Base-by-base conservation (phyloP, 92 coral and sea anemone genomes). In the Phenganax marumi region DNA sequence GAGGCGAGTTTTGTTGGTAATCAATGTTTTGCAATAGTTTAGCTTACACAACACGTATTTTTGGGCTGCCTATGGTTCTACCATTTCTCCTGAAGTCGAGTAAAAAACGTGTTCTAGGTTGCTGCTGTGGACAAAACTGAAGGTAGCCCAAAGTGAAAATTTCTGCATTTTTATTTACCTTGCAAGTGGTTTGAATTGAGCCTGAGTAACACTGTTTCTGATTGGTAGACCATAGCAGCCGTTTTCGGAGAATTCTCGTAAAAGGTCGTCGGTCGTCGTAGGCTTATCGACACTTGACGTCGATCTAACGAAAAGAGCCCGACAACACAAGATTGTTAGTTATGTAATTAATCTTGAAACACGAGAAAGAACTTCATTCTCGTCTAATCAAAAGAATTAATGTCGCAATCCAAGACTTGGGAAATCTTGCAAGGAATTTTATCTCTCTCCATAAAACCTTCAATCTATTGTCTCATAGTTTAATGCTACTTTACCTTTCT, bases 171-270 rank as follows among this genome's bases (percentile, higher is more conserved):
- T 2, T 33, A 33, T 33, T 6, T 78, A 78, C 83, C 83, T 78
- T 61, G 83, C 72, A 23, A 78, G 83, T 33, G 83, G 83, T 50
- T 78, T 78, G 48, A 78, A 78, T 72, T 78, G 83, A 6, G 83
- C 73, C 50, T 78, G 83, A 0, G 83, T 78, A 14, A 78, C 73
- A 62, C 83, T 78, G 52, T 78, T 78, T 43, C 83, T 65, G 68
- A 78, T 52, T 17, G 83, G 73, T 78, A 56, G 51, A 11, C 73
- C 73, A 78, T 78, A 78, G 26, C 81, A 77, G 63, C 83, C 68
- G 83, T 78, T 78, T 4, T 47, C 83, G 51, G 83, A 78, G 48
- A 78, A 78, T 19, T 78, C 83, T n/a, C 83, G 83, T 26, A 78
- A 62, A 47, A 78, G 83, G 7, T 61, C 83, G 58, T 61, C 47